phyloP scores from a whole-genome alignment of 2,113 vertebrate species.

The Meleagris gallopavo region DNA sequence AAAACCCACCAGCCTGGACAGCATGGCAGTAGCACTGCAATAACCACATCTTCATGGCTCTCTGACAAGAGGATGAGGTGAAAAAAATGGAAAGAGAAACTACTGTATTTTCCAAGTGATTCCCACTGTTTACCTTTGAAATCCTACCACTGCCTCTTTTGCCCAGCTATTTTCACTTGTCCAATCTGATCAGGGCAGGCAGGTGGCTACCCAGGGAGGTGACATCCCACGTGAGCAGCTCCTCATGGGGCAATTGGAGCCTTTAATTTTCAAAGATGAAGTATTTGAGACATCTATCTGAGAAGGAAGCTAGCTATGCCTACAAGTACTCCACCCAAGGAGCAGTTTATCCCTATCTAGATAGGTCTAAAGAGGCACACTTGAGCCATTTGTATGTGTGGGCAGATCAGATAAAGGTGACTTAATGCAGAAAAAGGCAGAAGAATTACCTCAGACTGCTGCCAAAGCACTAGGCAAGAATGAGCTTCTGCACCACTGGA shows the following conservation, averaged over 20 bases:
- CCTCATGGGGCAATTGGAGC: not conserved
- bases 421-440: not conserved
- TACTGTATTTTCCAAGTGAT: not conserved
- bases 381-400: not conserved
- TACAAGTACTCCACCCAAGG: not conserved
- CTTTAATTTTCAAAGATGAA: conserved; percentile 1
- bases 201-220: rapidly evolving
- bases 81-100: not conserved
- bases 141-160: rapidly evolving
- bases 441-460: not conserved
- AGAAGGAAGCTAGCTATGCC: not conserved
- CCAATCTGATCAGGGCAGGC: not conserved
- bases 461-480: not conserved
- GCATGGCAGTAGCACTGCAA: not conserved
- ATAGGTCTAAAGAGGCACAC: not conserved
- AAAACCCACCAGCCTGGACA: not conserved
- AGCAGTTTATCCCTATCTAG: conserved; percentile 14
- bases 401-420: conserved; percentile 44
- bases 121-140: not conserved
- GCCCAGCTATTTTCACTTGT: not conserved
- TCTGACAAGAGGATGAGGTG: rapidly evolving
- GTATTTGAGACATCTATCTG: not conserved
- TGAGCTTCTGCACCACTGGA: not conserved
- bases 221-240: not conserved
- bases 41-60: rapidly evolving